Percentiles rank a stretch among this genome's conserved stretches.
Conservation (phyloP, 2,113 vertebrate genomes). For the Enhydra lutris region DNA sequence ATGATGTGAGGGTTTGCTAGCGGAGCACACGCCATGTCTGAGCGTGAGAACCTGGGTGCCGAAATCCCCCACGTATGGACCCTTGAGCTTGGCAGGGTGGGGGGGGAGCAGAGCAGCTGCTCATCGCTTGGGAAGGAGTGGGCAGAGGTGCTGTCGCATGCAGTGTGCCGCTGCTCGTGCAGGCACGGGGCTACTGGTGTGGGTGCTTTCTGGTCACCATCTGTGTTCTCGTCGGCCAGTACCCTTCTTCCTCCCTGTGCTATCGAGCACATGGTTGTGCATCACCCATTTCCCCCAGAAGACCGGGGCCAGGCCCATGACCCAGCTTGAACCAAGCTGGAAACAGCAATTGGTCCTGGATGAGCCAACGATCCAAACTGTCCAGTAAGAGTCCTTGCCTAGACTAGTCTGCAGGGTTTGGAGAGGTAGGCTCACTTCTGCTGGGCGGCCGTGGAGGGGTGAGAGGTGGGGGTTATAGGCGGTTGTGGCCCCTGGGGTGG, state of each 20-base stretch:
- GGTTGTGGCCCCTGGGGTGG: neutral
- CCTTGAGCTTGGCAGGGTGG: neutral
- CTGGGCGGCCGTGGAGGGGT: neutral
- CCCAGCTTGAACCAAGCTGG: neutral
- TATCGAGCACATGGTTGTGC: neutral
- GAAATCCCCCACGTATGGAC: neutral
- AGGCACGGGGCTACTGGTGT: rapidly evolving
- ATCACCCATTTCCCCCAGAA: rapidly evolving
- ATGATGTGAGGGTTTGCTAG: neutral
- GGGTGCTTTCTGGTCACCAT: neutral
- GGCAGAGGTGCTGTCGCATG: neutral
- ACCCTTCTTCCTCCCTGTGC: neutral
- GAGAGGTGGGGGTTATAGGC: neutral
- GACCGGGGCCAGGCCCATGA: too few species aligned
- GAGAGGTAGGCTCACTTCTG: neutral
- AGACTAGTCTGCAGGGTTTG: neutral
- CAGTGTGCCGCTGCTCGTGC: rapidly evolving
- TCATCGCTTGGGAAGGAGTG: neutral
- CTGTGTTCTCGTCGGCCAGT: neutral
- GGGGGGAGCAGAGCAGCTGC: neutral
- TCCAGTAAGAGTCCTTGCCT: neutral
- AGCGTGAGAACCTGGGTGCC: too few species aligned
- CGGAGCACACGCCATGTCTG: neutral
- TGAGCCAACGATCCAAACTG: neutral
- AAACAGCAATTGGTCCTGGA: neutral